Percentiles rank a stretch among this genome's conserved stretches.
Evolutionary conservation across 2,888 invertebrate species (phyloP).

Genomic region (Synergus laeviventris): DNA sequence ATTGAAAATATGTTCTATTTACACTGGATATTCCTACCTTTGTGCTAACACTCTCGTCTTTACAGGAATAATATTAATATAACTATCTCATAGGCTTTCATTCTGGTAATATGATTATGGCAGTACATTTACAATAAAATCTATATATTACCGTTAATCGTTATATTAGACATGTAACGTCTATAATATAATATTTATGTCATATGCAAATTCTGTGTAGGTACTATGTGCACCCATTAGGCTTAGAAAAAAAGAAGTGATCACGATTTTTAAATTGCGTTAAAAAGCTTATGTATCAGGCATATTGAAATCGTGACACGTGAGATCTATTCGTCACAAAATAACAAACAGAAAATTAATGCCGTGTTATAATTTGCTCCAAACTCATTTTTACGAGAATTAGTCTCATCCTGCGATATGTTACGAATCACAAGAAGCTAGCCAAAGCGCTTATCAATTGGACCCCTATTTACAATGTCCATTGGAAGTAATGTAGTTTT

Average conservation of each 20-base stretch:
- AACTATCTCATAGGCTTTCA: constrained; percentile 72
- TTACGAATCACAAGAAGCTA: constrained; percentile 68
- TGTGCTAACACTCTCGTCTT: constrained; percentile 66
- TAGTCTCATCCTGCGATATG: constrained; percentile 63
- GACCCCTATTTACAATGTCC: constrained; percentile 66
- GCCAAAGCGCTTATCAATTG: constrained; percentile 65
- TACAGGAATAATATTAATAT: constrained; percentile 73
- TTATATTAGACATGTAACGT: constrained; percentile 64
- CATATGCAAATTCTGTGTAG: constrained; percentile 61
- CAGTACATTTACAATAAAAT: constrained; percentile 76
- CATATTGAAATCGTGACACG: constrained; percentile 47
- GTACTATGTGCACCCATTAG: constrained; percentile 65
- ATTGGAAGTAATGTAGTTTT: constrained; percentile 49
- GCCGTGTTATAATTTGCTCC: constrained; percentile 40
- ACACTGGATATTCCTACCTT: constrained; percentile 72
- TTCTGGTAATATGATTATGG: constrained; percentile 73
- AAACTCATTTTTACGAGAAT: neutral
- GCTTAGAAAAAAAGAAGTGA: constrained; percentile 56
- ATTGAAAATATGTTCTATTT: constrained; percentile 76
- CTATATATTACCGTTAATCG: constrained; percentile 64
- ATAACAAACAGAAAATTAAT: constrained; percentile 52
- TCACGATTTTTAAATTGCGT: constrained; percentile 40
- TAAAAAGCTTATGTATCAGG: constrained; percentile 51
- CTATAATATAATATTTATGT: constrained; percentile 55
- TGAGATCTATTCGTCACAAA: constrained; percentile 61